Evolutionary conservation across 2,797 vertebrate genomes (phyloP).

Genomic region (Argyrosomus regius): DNA sequence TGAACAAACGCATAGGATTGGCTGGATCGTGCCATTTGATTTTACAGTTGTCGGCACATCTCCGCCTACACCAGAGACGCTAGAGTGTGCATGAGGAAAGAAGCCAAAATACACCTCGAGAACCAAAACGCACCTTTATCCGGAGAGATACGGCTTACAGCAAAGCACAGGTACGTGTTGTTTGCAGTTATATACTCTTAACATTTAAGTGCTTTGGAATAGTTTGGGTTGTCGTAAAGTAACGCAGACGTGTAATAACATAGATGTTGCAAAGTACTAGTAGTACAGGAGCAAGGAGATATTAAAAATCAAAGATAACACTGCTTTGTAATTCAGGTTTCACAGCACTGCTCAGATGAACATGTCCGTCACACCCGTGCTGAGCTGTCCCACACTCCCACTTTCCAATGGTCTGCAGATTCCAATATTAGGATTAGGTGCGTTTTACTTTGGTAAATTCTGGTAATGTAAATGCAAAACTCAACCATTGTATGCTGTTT

Average conservation of each 20-base stretch:
- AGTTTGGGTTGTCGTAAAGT: not conserved
- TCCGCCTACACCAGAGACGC: slow-evolving; percentile 21
- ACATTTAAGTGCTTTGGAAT: not conserved
- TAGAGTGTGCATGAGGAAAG: fast-evolving
- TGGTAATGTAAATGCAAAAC: not conserved
- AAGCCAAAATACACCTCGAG: not conserved
- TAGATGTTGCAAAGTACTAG: no score
- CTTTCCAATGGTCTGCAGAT: slow-evolving; percentile 83
- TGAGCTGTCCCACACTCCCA: slow-evolving; percentile 70
- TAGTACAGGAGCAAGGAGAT: not conserved
- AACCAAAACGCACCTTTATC: not conserved
- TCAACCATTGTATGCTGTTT: not conserved
- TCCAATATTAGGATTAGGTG: slow-evolving; percentile 81
- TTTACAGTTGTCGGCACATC: slow-evolving; percentile 2
- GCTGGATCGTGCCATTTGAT: not conserved
- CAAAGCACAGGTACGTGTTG: not conserved
- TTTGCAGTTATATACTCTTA: not conserved
- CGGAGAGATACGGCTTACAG: not conserved
- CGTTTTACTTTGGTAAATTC: not conserved
- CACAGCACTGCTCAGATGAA: not conserved
- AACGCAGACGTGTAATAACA: not conserved
- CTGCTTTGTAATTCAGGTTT: not conserved
- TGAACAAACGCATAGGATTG: not conserved
- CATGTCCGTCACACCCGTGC: slow-evolving; percentile 44
- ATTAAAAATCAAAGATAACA: not conserved